Conservation (phyloP, 2,113 vertebrate species). For the Paramisgurnus dabryanus region DNA sequence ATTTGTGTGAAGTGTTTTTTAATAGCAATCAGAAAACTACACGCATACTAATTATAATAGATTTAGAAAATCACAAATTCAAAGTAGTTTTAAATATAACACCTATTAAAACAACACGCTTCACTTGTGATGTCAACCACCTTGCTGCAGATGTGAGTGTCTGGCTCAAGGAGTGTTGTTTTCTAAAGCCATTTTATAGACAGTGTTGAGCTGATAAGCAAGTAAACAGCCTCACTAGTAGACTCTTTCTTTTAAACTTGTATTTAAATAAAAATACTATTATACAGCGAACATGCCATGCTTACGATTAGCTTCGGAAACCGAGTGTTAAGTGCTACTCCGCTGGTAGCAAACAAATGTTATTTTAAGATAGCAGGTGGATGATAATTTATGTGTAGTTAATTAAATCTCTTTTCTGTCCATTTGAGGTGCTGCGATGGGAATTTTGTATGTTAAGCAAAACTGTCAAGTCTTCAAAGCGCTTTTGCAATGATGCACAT, state of each 20-base stretch:
- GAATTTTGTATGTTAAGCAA: conserved; percentile 77
- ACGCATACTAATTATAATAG: no score
- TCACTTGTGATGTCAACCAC: neutral
- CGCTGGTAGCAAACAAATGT: conserved; percentile 81
- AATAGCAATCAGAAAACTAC: no score
- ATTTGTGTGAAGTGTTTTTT: no score
- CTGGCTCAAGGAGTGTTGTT: conserved; percentile 46
- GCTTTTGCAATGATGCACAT: conserved; percentile 63
- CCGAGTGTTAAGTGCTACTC: conserved; percentile 66
- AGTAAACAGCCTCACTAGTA: conserved; percentile 71
- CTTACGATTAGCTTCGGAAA: conserved; percentile 73
- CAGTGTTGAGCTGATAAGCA: conserved; percentile 71
- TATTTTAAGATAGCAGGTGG: conserved; percentile 79
- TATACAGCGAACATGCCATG: conserved; percentile 79
- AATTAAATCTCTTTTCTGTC: conserved; percentile 81
- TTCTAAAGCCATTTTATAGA: neutral
- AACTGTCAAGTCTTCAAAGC: conserved; percentile 70
- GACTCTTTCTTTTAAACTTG: conserved; percentile 77
- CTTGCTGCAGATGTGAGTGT: no score
- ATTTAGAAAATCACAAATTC: no score
- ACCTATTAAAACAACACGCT: no score
- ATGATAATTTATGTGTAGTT: conserved; percentile 80
- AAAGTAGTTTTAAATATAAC: no score
- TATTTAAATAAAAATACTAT: conserved; percentile 83
- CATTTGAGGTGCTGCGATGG: conserved; percentile 71